phyloP scores from a whole-genome alignment of 1,140 invertebrate species.

The Aphis craccivora region DNA sequence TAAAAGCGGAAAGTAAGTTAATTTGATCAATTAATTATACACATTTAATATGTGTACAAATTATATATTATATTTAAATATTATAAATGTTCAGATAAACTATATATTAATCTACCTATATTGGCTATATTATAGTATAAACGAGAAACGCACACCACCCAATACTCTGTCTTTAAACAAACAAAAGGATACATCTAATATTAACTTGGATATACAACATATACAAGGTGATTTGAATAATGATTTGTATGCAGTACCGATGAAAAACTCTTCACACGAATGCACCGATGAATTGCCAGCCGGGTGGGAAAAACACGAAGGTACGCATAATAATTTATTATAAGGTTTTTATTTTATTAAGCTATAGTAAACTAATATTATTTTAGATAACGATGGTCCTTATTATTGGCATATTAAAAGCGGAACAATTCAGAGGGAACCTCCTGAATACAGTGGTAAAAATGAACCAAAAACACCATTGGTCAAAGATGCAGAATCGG shows the following conservation, averaged over 20 bases:
- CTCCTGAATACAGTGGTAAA: conserved; percentile 71
- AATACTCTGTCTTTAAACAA: conserved; percentile 58
- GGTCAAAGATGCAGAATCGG: conserved; percentile 70
- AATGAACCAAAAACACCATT: conserved; percentile 66
- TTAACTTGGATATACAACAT: conserved; percentile 68
- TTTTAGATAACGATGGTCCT: conserved; percentile 86
- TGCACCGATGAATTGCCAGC: conserved; percentile 70
- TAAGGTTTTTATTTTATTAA: neutral
- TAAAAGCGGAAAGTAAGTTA: conserved; percentile 50
- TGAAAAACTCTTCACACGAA: conserved; percentile 67
- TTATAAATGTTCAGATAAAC: neutral
- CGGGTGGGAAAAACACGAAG: conserved; percentile 94
- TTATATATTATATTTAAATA: conserved; percentile 1
- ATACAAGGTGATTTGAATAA: conserved; percentile 75
- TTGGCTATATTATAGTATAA: conserved; percentile 56
- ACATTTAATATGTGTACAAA: neutral
- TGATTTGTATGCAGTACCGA: conserved; percentile 78
- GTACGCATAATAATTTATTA: conserved; percentile 67
- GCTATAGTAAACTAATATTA: neutral
- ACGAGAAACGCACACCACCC: conserved; percentile 60
- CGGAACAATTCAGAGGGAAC: conserved; percentile 93
- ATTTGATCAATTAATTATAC: neutral
- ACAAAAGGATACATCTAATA: conserved; percentile 44
- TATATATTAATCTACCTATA: neutral
- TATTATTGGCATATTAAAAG: conserved; percentile 99